A percentile compares a stretch with the other conserved stretches of the same genome.
phyloP scores from a whole-genome alignment of 2,113 vertebrate species.

The Carettochelys insculpta region DNA sequence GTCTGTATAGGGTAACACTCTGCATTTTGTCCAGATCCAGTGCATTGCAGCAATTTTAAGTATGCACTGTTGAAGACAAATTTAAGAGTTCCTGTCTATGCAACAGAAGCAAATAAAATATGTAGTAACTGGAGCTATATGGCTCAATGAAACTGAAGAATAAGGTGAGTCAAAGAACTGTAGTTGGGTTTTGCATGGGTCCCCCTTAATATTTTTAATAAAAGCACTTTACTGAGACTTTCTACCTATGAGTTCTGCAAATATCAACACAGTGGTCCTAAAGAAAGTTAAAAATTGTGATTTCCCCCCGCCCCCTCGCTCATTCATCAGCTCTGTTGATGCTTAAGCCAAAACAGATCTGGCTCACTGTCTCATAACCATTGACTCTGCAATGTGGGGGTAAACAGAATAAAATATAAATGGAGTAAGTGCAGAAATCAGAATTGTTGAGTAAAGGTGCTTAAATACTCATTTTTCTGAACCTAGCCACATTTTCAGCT shows the following conservation, averaged over 20 bases:
- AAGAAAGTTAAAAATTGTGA: background rate
- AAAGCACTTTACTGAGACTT: background rate
- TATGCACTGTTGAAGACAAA: background rate
- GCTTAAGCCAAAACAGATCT: background rate
- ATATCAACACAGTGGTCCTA: background rate
- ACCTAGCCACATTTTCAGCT: background rate
- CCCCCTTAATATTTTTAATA: background rate
- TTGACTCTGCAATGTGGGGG: background rate
- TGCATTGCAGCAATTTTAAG: background rate
- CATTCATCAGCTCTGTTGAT: background rate
- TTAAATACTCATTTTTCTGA: background rate
- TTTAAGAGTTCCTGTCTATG: background rate
- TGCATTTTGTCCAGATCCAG: background rate
- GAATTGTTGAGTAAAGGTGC: background rate
- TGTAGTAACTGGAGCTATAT: background rate
- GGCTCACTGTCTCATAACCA: background rate
- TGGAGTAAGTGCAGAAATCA: background rate
- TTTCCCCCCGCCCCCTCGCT: background rate
- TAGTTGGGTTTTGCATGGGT: rapidly evolving
- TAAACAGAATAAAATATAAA: background rate
- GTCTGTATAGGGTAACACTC: background rate
- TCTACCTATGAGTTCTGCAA: background rate
- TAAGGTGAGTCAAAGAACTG: background rate
- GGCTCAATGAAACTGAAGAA: background rate
- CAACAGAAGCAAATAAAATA: background rate